phyloP scores from a whole-genome alignment of 2,888 invertebrate genomes.

The Dasypolia templi region DNA sequence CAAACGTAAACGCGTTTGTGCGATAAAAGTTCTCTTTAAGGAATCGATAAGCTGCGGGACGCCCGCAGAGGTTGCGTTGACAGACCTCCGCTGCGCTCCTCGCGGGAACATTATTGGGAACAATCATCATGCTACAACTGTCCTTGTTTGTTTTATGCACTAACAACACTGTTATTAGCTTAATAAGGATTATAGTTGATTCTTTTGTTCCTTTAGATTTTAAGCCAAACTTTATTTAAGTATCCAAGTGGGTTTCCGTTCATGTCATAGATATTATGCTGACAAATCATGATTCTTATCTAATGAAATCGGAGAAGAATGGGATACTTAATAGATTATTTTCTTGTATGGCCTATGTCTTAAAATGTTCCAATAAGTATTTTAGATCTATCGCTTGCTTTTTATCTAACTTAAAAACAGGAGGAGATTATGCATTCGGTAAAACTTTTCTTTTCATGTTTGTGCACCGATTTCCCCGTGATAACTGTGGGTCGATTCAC shows the following conservation, averaged over 20 bases:
- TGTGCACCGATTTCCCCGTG: not conserved
- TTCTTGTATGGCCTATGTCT: too few relatives aligned
- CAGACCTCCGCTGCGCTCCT: constrained; percentile 43
- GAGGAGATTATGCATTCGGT: not conserved
- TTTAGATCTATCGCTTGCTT: not conserved
- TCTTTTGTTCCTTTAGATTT: constrained; percentile 1
- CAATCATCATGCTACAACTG: constrained; percentile 35
- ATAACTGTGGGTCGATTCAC: not conserved
- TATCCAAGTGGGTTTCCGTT: not conserved
- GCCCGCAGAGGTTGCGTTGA: constrained; percentile 39
- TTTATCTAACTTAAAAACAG: not conserved
- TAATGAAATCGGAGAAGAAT: not conserved
- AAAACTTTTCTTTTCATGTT: not conserved
- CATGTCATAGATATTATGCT: not conserved
- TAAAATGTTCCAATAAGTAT: not conserved
- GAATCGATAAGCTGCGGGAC: constrained; percentile 54
- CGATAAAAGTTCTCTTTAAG: constrained; percentile 51
- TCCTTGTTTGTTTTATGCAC: constrained; percentile 30
- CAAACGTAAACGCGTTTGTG: constrained; percentile 62
- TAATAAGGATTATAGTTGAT: constrained; percentile 21
- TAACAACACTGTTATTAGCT: constrained; percentile 17
- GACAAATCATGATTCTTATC: not conserved
- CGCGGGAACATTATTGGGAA: constrained; percentile 38
- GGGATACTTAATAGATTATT: too few relatives aligned
- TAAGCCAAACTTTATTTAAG: not conserved